Evolutionary conservation across 2,113 vertebrate species (phyloP).

Genomic region (Ammodytes marinus): DNA sequence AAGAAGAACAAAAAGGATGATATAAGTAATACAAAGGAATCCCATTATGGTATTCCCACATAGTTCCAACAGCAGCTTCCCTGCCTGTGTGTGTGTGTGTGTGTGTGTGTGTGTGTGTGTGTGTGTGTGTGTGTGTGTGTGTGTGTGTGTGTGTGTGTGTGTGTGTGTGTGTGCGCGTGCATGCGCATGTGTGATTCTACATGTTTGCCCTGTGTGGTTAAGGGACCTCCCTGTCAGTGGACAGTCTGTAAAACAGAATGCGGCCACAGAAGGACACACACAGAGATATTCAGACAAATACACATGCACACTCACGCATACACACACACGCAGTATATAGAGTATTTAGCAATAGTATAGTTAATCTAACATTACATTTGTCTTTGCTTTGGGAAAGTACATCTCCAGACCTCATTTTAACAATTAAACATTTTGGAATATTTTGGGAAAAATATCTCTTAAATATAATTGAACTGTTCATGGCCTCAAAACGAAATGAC

Average conservation of each 20-base stretch:
- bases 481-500: not conserved
- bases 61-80: slow-evolving; percentile 51
- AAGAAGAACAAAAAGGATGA: slow-evolving; percentile 4
- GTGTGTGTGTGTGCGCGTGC: slow-evolving; percentile 42
- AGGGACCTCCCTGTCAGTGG: slow-evolving; percentile 57
- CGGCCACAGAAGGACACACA: slow-evolving; percentile 30
- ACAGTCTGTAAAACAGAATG: slow-evolving; percentile 48
- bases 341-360: not conserved
- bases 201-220: slow-evolving; percentile 59
- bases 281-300: slow-evolving; percentile 25
- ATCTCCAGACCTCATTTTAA: not conserved
- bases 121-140: slow-evolving; percentile 55
- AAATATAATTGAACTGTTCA: not conserved
- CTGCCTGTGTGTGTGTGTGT: not conserved
- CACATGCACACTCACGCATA: not conserved
- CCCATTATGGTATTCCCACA: slow-evolving; percentile 53
- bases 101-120: slow-evolving; percentile 37
- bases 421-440: not conserved
- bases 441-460: not conserved
- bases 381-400: not conserved
- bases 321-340: not conserved
- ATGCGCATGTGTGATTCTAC: not conserved
- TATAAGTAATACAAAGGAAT: slow-evolving; percentile 12
- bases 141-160: slow-evolving; percentile 47
- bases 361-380: not conserved